Base-by-base conservation (phyloP, 2,797 vertebrate species). In the Macroramphosus scolopax region DNA sequence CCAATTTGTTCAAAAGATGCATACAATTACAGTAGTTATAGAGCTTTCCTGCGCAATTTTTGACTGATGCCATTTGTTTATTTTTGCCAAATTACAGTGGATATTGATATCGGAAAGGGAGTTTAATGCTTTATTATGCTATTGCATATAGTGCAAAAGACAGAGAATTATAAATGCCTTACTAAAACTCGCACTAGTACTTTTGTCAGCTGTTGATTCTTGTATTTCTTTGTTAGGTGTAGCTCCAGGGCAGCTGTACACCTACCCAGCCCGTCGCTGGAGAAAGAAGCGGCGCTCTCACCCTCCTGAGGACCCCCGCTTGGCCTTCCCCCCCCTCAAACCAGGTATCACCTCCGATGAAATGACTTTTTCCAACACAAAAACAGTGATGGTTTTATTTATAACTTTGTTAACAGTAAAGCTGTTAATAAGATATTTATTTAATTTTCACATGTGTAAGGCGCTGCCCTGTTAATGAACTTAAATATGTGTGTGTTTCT, bases 181-280 rank as follows among this genome's bases (percentile, higher is more conserved):
- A n/a, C 9, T 13, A 32, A 32, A 13, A 13, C 30, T 5, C 3
- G 5, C 3, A n/a, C n/a, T n/a, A n/a, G n/a, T n/a, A n/a, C n/a
- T n/a, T n/a, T n/a, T n/a, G n/a, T 8, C 1, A 24, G 2, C 3
- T 49, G 5, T 31, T 37, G 13, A 6, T 37, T 26, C 5, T 14
- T 24, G n/a, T n/a, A n/a, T n/a, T n/a, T n/a, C 0, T 43, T 37
- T 50, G 47, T 24, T 51, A 98, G 96, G 96, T 15, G 75, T 95
- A 17, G 95, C 94, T 4, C 95, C 96, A 0, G 96, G 96, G 5
- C 96, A 98, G 86, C 88, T 98, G 8, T 98, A 98, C 64, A 95
- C 94, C 0, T 98, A 98, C 53, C 96, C 96, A 0, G 95, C 96
- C 1, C 92, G 96, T 0, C 92, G 96, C 52, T 98, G 96, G 96